Percentiles rank a stretch among this genome's conserved stretches.
phyloP scores from a whole-genome alignment of 2,113 vertebrate genomes.

The Callionymus lyra region DNA sequence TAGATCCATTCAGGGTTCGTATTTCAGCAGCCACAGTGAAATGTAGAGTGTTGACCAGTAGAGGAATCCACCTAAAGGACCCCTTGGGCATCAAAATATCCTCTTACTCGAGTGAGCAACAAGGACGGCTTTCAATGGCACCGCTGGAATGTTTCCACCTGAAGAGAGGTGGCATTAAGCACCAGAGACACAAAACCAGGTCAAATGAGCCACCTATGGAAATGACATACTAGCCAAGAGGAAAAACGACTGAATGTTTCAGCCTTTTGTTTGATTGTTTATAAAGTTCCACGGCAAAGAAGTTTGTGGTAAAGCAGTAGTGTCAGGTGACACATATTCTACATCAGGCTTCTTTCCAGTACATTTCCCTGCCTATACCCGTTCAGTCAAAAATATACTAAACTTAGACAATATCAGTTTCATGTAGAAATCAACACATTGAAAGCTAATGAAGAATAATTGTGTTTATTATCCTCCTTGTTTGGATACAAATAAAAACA shows the following conservation, averaged over 20 bases:
- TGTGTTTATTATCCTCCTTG: too few species aligned
- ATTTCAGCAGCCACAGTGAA: constrained; percentile 2
- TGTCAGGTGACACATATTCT: too few species aligned
- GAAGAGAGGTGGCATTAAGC: constrained; percentile 31
- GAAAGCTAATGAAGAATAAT: too few species aligned
- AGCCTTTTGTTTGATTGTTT: too few species aligned
- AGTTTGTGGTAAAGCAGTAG: too few species aligned
- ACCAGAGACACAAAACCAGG: constrained; percentile 1
- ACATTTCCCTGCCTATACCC: too few species aligned
- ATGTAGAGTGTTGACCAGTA: constrained; percentile 2
- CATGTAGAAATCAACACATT: too few species aligned
- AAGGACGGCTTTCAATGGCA: constrained; percentile 1
- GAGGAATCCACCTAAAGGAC: background rate
- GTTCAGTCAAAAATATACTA: too few species aligned
- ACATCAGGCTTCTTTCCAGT: too few species aligned
- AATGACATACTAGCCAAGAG: constrained; percentile 2
- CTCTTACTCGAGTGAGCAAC: background rate
- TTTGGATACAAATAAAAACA: too few species aligned
- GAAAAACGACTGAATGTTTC: too few species aligned
- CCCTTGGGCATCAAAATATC: constrained; percentile 3
- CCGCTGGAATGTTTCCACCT: constrained; percentile 2
- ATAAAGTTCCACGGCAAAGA: constrained; percentile 3
- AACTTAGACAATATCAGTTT: too few species aligned
- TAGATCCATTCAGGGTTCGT: background rate
- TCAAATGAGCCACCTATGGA: constrained; percentile 5